A percentile compares a stretch with the other conserved stretches of the same genome.
Evolutionary conservation across 2,113 vertebrate species (phyloP).

Genomic region (Rhagologus leucostigma): DNA sequence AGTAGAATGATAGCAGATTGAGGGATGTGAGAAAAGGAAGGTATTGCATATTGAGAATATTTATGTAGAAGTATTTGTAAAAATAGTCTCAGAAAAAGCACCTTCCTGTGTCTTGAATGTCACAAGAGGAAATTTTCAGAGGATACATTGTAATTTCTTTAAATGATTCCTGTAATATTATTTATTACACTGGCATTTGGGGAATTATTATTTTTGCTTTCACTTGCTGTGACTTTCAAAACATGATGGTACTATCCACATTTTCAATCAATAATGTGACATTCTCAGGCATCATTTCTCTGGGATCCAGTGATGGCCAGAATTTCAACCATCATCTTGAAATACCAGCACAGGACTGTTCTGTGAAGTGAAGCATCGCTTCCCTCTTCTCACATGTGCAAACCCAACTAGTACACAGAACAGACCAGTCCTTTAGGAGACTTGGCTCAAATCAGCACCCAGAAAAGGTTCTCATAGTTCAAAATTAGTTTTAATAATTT

Average conservation of each 20-base stretch:
- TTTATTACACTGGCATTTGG: not conserved
- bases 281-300: not conserved
- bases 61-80: not conserved
- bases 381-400: not conserved
- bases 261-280: not conserved
- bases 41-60: not conserved
- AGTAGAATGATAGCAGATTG: not conserved
- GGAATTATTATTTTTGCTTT: not conserved
- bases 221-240: not conserved
- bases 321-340: not conserved
- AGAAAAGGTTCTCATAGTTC: not conserved
- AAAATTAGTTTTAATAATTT: not conserved
- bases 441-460: not conserved
- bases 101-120: not conserved
- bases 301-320: not conserved
- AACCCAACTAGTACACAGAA: not conserved
- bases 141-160: not conserved
- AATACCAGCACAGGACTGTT: not conserved
- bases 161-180: not conserved
- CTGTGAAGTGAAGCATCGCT: not conserved
- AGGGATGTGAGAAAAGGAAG: not conserved
- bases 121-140: not conserved
- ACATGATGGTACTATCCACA: not conserved
- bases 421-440: not conserved
- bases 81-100: not conserved